phyloP scores from a whole-genome alignment of 2,888 invertebrate species.

The Melipona beecheii region DNA sequence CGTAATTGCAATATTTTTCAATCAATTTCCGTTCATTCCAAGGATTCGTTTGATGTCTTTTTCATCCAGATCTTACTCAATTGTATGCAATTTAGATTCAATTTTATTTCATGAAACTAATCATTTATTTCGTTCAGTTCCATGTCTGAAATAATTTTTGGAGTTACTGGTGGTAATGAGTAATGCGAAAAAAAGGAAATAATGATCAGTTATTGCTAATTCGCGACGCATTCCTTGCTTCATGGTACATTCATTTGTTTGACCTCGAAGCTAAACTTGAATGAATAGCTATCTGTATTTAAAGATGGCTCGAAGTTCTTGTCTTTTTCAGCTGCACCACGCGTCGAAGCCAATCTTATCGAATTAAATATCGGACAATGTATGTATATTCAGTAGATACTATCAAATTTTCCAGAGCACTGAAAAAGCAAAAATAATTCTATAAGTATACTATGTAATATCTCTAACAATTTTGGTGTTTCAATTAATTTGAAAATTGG shows the following conservation, averaged over 20 bases:
- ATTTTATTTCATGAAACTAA: neutral
- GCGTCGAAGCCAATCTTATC: neutral
- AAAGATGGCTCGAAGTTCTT: conserved; percentile 10
- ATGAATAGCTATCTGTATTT: conserved; percentile 54
- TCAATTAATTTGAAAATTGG: too few relatives aligned
- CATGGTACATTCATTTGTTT: conserved; percentile 45
- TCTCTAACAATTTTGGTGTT: too few relatives aligned
- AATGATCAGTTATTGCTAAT: conserved; percentile 13
- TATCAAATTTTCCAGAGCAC: too few relatives aligned
- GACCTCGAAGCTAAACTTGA: conserved; percentile 47
- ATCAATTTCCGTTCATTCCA: too few relatives aligned
- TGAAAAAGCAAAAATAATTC: too few relatives aligned
- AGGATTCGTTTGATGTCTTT: too few relatives aligned
- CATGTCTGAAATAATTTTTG: neutral
- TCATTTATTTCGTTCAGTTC: too few relatives aligned
- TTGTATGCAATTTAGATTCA: too few relatives aligned
- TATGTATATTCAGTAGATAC: neutral
- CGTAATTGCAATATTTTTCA: too few relatives aligned
- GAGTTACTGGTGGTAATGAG: neutral
- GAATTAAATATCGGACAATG: neutral
- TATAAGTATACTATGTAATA: too few relatives aligned
- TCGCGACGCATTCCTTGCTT: conserved; percentile 33
- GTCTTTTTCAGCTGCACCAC: conserved; percentile 2
- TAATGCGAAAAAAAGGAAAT: neutral
- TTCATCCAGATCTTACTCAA: too few relatives aligned